Percentiles rank a stretch among this genome's conserved stretches.
Evolutionary conservation across 2,113 vertebrate genomes (phyloP).

Genomic region (Rana temporaria): DNA sequence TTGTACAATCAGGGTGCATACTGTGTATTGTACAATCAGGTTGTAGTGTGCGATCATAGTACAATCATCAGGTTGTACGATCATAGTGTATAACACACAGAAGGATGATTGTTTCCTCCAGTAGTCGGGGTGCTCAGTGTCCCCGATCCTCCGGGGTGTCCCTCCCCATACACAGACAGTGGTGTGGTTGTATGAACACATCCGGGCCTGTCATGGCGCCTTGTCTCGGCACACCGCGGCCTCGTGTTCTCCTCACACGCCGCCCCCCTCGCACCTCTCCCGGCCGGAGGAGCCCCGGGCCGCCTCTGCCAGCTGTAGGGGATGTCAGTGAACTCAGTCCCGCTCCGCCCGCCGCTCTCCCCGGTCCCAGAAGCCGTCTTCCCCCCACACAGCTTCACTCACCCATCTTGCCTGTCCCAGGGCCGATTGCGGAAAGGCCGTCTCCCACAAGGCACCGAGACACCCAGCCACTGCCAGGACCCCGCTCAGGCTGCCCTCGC

Average conservation of each 20-base stretch:
- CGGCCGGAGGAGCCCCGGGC: no score
- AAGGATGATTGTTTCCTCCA: no score
- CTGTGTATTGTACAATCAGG: no score
- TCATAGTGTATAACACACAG: no score
- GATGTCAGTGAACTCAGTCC: background rate
- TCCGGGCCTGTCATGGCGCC: slow-evolving; percentile 28
- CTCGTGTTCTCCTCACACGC: background rate
- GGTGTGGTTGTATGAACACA: no score
- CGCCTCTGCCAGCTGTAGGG: background rate
- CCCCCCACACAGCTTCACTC: slow-evolving; percentile 46
- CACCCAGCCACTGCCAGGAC: slow-evolving; percentile 5
- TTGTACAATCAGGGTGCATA: no score
- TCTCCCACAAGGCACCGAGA: slow-evolving; percentile 73
- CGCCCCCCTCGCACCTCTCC: no score
- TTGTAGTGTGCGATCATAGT: no score
- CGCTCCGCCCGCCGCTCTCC: fast-evolving
- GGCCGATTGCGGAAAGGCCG: slow-evolving; percentile 76
- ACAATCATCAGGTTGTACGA: no score
- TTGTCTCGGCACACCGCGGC: background rate
- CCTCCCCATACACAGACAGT: no score
- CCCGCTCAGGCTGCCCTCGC: background rate
- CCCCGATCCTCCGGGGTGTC: no score
- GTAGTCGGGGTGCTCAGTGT: no score
- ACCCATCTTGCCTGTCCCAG: slow-evolving; percentile 76
- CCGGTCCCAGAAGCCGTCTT: background rate